These are phyloP conservation scores for Lissocephala sabroskyi DNA, from an alignment of 2,888 invertebrate species.

Conservation along the genomic window DNA sequence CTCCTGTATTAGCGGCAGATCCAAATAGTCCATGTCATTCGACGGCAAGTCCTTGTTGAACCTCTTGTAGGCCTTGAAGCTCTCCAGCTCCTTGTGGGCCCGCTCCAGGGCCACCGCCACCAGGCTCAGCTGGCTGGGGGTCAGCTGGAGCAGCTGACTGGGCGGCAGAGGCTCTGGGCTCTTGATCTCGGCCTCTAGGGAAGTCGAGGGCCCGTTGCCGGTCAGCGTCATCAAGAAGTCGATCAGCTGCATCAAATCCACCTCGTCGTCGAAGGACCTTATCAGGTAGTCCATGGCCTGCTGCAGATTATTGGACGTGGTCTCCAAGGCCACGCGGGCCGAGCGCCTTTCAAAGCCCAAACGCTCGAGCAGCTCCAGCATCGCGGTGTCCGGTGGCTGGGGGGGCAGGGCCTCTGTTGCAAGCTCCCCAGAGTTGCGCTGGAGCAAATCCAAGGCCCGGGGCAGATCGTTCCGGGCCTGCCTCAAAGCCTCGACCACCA, in stretches of 20 bases:
- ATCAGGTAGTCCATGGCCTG: conserved; percentile 77
- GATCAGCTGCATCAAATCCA: conserved; percentile 59
- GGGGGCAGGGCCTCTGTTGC: conserved; percentile 28
- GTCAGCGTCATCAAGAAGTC: conserved; percentile 53
- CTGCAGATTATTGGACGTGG: conserved; percentile 74
- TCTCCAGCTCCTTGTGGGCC: conserved; percentile 56
- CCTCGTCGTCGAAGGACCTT: conserved; percentile 61
- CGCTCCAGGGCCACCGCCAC: conserved; percentile 40
- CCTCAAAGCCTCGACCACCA: conserved; percentile 77
- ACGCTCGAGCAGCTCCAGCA: conserved; percentile 67
- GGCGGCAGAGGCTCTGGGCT: too few relatives aligned
- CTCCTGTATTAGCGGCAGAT: conserved; percentile 81
- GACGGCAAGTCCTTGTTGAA: conserved; percentile 75
- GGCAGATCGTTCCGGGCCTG: conserved; percentile 81
- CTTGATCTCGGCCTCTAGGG: too few relatives aligned
- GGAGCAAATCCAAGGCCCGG: conserved; percentile 74
- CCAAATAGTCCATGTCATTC: conserved; percentile 83
- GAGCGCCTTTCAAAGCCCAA: conserved; percentile 77
- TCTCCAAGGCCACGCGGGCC: conserved; percentile 75
- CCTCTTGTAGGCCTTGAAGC: conserved; percentile 75
- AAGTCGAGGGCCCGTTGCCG: too few relatives aligned
- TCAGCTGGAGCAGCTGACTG: too few relatives aligned
- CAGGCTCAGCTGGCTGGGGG: conserved; percentile 18
- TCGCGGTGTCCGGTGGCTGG: conserved; percentile 28
- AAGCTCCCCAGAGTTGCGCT: conserved; percentile 51